These are phyloP conservation scores for Solea senegalensis DNA, from an alignment of 2,113 vertebrate genomes.

Conservation along the genomic window DNA sequence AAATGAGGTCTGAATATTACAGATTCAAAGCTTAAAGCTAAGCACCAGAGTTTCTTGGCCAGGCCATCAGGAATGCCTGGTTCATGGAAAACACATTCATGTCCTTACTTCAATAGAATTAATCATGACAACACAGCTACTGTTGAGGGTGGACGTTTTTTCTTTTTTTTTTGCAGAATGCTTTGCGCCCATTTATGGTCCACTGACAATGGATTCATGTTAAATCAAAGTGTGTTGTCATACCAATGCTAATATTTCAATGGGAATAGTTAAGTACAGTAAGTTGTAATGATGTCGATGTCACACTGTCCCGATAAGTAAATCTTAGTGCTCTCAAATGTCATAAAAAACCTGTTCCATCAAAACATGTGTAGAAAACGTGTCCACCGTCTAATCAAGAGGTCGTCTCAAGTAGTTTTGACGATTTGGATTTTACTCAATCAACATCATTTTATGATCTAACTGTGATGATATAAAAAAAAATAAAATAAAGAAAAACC, in stretches of 20 bases:
- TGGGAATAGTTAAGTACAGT: conserved; percentile 17
- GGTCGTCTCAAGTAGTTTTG: background rate
- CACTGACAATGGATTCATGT: conserved; percentile 56
- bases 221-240: conserved; percentile 49
- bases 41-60: conserved; percentile 70
- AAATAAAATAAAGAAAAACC: background rate
- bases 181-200: conserved; percentile 46
- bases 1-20: conserved; percentile 66
- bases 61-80: conserved; percentile 58
- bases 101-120: conserved; percentile 63
- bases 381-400: background rate
- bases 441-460: background rate
- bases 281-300: background rate
- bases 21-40: conserved; percentile 70
- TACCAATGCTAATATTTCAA: conserved; percentile 47
- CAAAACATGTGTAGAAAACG: conserved; percentile 1
- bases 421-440: background rate
- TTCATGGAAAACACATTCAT: conserved; percentile 57
- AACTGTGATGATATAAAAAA: background rate
- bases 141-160: conserved; percentile 24
- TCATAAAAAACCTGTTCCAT: background rate
- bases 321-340: background rate
- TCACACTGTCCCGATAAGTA: background rate
- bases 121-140: conserved; percentile 62
- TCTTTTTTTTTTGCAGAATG: conserved; percentile 24